A percentile compares a stretch with the other conserved stretches of the same genome.
phyloP scores from a whole-genome alignment of 2,888 invertebrate species.

The Meloe dianella region DNA sequence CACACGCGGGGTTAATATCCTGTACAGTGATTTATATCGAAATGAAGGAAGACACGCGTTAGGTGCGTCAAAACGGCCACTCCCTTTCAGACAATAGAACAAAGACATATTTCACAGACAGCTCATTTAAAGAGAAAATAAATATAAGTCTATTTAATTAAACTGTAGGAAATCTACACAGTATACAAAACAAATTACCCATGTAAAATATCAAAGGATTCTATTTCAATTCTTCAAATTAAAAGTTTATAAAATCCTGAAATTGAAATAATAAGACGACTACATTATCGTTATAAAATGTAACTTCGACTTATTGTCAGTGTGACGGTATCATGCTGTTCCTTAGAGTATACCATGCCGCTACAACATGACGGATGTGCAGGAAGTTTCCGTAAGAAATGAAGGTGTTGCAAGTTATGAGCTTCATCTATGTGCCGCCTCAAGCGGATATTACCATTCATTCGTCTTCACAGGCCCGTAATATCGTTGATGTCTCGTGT shows the following conservation, averaged over 20 bases:
- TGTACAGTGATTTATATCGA: constrained; percentile 53
- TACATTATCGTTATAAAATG: neutral
- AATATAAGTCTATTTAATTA: neutral
- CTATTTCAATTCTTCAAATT: neutral
- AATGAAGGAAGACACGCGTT: constrained; percentile 11
- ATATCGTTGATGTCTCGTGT: constrained; percentile 48
- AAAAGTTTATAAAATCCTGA: neutral
- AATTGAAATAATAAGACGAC: neutral
- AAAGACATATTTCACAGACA: neutral
- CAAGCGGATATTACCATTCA: constrained; percentile 59
- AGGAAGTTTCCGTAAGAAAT: constrained; percentile 53
- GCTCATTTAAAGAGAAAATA: neutral
- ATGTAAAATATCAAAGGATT: neutral
- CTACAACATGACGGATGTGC: constrained; percentile 43
- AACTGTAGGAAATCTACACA: neutral
- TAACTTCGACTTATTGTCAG: neutral
- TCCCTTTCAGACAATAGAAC: constrained; percentile 2
- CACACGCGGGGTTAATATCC: constrained; percentile 60
- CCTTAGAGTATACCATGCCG: neutral
- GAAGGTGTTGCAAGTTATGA: constrained; percentile 57
- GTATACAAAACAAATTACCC: neutral
- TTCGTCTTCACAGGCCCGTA: constrained; percentile 55
- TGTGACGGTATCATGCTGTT: neutral
- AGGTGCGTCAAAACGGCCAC: constrained; percentile 11
- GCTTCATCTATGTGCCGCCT: constrained; percentile 55